Conservation (phyloP, 2,797 vertebrate species). For the Coccyzus lansbergi region DNA sequence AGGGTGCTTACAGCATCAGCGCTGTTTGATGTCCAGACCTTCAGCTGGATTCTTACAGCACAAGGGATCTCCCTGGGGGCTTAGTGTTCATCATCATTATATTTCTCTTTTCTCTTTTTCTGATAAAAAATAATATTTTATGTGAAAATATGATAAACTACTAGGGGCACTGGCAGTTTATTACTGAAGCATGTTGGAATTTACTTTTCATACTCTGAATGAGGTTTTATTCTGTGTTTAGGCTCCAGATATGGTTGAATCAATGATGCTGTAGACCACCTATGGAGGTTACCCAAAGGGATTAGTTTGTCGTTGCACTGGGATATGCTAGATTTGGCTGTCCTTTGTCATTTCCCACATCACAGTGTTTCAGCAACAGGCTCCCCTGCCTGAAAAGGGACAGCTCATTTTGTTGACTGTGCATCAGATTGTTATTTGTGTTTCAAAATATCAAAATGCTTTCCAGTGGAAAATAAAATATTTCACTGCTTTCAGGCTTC, state of each 20-base stretch:
- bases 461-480: not conserved
- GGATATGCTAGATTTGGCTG: not conserved
- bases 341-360: not conserved
- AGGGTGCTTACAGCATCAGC: not conserved
- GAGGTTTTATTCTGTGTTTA: not conserved
- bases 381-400: not conserved
- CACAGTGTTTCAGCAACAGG: not conserved
- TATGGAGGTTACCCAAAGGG: not conserved
- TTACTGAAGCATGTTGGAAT: conserved; percentile 31
- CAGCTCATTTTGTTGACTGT: not conserved
- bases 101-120: not conserved
- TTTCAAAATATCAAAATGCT: conserved; percentile 13
- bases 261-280: not conserved
- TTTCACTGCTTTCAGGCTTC: not conserved
- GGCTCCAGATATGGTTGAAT: not conserved
- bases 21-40: conserved; percentile 16
- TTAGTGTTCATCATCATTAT: not conserved
- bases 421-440: not conserved
- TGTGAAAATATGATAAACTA: conserved; percentile 16
- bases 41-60: conserved; percentile 29
- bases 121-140: not conserved
- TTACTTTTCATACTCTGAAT: not conserved
- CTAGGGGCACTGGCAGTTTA: not conserved
- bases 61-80: not conserved
- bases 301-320: not conserved